phyloP scores from a whole-genome alignment of 2,113 vertebrate genomes.

The Spheniscus mendiculus region DNA sequence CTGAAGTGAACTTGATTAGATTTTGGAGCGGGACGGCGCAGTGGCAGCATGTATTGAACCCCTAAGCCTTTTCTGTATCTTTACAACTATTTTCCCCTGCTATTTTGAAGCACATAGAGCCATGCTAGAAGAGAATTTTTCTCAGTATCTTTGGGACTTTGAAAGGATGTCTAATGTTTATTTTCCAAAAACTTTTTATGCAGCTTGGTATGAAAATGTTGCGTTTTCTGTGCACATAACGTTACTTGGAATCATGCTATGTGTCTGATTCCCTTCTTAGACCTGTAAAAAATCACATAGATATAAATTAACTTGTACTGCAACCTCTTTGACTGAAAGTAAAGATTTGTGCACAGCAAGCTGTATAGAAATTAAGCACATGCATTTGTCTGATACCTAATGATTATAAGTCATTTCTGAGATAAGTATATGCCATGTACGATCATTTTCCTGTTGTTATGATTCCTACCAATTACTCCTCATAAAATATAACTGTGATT shows the following conservation, averaged over 20 bases:
- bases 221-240: neutral
- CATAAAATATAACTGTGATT: neutral
- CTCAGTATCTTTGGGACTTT: neutral
- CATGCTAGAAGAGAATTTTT: neutral
- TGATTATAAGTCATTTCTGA: neutral
- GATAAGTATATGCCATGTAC: neutral
- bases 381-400: neutral
- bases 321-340: neutral
- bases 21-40: neutral
- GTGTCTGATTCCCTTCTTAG: neutral
- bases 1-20: neutral
- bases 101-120: neutral
- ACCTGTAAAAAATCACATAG: neutral
- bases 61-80: neutral
- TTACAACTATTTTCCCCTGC: neutral
- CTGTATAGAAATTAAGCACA: neutral
- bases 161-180: neutral
- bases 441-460: neutral
- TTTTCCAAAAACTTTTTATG: neutral
- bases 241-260: neutral
- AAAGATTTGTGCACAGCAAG: neutral
- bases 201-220: neutral
- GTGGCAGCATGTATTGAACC: neutral
- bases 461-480: neutral
- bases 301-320: neutral